Evolutionary conservation across 2,113 vertebrate genomes (phyloP), one percentile per base, ranked within the genome.

Genomic region (Dromas ardeola): DNA sequence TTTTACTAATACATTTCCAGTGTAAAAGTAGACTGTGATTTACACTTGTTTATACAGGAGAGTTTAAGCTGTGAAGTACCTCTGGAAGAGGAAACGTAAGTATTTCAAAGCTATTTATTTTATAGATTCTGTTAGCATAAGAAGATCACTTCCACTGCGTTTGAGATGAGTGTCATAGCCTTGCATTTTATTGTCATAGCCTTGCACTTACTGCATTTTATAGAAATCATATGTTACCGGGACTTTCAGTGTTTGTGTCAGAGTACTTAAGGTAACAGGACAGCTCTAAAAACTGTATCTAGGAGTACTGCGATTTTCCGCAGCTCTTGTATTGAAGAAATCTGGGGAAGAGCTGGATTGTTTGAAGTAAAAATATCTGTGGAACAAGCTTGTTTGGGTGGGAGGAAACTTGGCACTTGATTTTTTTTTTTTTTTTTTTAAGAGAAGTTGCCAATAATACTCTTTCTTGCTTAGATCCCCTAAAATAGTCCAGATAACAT

Each of bases 201-300:
- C 71, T 85, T 72, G 53, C 26, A 69, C 12, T 69, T 69, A 22
- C 16, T 42, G 36, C 53, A 20, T 58, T 76, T 81, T 38, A 52
- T 25, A 56, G 70, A 34, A 74, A 25, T 5, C 8, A 2, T 22
- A 5, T 18, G 6, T 67, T 79, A 17, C 52, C 0, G 0, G 77
- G 76, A 27, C 34, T 78, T 69, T 12, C 0, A 1, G 12, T 36
- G 40, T 59, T 82, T 38, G 12, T 80, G 17, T 80, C 0, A 0
- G n/a, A 36, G 14, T 29, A 6, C 9, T 56, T 29, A 8, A 55
- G 15, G 25, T 59, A 76, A 26, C 13, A 45, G 55, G 27, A 30
- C 32, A 53, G 50, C 17, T 9, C 26, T 16, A 43, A 62, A 42
- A 69, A 45, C 2, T 80, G 43, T 32, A 32, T 21, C 38, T 45